These are phyloP conservation scores for Psilopsiagon aymara DNA, from an alignment of 2,113 vertebrate genomes.

Conservation along the genomic window DNA sequence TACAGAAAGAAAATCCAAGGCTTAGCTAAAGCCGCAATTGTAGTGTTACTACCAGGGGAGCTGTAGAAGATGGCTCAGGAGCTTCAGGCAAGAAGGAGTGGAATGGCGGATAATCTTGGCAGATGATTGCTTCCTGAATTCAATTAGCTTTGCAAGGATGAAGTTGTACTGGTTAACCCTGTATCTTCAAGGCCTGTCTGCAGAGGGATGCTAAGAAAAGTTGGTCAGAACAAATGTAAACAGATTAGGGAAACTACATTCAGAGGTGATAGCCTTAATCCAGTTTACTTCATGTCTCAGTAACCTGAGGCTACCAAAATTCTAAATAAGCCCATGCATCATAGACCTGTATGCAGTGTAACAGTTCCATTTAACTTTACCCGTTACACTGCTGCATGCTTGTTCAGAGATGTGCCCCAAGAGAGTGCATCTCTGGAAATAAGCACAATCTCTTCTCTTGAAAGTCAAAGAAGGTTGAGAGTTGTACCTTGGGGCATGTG, in stretches of 20 bases:
- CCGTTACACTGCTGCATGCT: not conserved
- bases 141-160: conserved; percentile 6
- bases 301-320: not conserved
- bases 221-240: not conserved
- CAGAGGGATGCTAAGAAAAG: not conserved
- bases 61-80: conserved; percentile 9
- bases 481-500: not conserved
- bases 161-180: not conserved
- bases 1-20: not conserved
- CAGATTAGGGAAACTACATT: not conserved
- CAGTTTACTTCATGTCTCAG: not conserved
- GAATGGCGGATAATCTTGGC: conserved; percentile 21
- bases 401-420: not conserved
- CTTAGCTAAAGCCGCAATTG: not conserved
- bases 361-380: not conserved
- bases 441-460: rapidly evolving
- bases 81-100: conserved; percentile 29
- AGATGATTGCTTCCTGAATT: conserved; percentile 27
- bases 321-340: not conserved
- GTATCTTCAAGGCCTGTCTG: not conserved
- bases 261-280: not conserved
- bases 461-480: not conserved
- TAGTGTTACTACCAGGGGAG: not conserved
- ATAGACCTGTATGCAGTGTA: not conserved
- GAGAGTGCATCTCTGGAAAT: not conserved